Percentiles rank a stretch among this genome's conserved stretches.
These are phyloP conservation scores for Metopolophium dirhodum DNA, from an alignment of 1,140 invertebrate species.

Conservation along the genomic window DNA sequence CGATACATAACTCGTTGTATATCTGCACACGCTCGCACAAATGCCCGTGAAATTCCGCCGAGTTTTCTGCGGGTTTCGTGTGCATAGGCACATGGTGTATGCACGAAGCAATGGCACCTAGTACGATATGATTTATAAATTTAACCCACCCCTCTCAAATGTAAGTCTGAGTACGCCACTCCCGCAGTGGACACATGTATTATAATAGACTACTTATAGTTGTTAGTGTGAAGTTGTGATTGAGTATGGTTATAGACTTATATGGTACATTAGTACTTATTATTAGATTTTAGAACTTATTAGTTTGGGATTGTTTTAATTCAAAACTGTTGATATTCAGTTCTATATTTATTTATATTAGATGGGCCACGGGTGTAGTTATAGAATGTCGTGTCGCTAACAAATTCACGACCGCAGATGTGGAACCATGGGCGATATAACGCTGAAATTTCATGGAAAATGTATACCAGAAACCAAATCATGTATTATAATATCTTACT, in stretches of 20 bases:
- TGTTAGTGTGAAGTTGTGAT: background rate
- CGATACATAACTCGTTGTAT: background rate
- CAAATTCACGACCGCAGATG: background rate
- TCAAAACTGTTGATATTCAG: background rate
- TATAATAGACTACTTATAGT: background rate
- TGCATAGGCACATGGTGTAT: background rate
- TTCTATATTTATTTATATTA: background rate
- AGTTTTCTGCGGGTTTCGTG: background rate
- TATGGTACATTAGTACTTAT: background rate
- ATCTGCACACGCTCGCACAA: background rate
- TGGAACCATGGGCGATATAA: background rate
- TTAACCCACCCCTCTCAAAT: background rate
- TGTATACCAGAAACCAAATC: background rate
- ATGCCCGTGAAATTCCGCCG: background rate
- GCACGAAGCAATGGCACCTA: background rate
- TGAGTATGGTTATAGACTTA: background rate
- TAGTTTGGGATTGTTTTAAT: background rate
- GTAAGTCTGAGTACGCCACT: background rate
- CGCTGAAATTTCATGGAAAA: background rate
- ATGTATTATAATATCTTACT: background rate
- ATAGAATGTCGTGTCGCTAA: too few relatives aligned
- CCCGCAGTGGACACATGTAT: too few relatives aligned
- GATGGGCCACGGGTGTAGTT: too few relatives aligned
- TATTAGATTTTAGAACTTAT: background rate
- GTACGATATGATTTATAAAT: background rate